Percentiles rank a stretch among this genome's conserved stretches.
Evolutionary conservation across 1,140 invertebrate genomes (phyloP).

Genomic region (Bombus cullumanus): DNA sequence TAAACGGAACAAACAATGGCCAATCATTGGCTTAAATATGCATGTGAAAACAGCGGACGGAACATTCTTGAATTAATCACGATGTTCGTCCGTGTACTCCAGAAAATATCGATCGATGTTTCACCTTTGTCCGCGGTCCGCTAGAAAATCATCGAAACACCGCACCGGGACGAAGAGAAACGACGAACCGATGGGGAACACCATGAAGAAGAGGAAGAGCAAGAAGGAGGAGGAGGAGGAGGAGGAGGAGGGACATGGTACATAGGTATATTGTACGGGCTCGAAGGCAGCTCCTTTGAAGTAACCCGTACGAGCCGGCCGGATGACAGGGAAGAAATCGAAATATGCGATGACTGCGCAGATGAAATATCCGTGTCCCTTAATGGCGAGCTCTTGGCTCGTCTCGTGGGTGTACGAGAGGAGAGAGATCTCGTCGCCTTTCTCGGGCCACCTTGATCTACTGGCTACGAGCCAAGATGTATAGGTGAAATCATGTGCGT

Average conservation of each 20-base stretch:
- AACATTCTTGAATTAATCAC: constrained; percentile 15
- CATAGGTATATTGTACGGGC: constrained; percentile 62
- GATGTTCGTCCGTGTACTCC: neutral
- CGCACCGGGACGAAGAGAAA: constrained; percentile 55
- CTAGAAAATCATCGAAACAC: constrained; percentile 55
- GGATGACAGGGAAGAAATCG: constrained; percentile 78
- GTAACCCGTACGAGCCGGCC: constrained; percentile 66
- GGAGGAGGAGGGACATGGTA: constrained; percentile 35
- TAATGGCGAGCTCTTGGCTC: constrained; percentile 71
- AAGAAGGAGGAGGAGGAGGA: neutral
- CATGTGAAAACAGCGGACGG: neutral
- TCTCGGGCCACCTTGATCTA: constrained; percentile 36
- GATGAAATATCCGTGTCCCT: constrained; percentile 78
- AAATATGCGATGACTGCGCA: constrained; percentile 79
- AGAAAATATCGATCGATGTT: constrained; percentile 38
- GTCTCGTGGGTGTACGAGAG: constrained; percentile 55
- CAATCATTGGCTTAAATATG: neutral
- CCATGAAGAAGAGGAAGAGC: constrained; percentile 9
- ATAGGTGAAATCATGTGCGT: constrained; percentile 37
- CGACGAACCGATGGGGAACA: constrained; percentile 32
- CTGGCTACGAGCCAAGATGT: constrained; percentile 10
- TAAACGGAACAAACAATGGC: constrained; percentile 12
- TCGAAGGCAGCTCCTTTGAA: constrained; percentile 69
- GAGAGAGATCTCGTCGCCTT: constrained; percentile 55
- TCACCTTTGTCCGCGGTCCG: constrained; percentile 6